phyloP scores from a whole-genome alignment of 2,113 vertebrate species.

The Peromyscus maniculatus region DNA sequence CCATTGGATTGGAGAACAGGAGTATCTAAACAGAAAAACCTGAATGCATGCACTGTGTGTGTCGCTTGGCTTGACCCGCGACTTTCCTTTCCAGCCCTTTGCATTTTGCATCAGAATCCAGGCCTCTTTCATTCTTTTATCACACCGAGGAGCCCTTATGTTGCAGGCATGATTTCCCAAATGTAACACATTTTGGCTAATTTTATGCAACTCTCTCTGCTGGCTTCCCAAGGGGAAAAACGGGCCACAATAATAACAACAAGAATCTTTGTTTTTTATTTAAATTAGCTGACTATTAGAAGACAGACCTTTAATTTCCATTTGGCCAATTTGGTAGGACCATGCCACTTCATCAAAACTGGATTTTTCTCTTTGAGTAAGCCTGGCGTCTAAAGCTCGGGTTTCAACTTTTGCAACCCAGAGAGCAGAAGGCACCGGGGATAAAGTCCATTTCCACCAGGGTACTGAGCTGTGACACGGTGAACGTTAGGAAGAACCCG shows the following conservation, averaged over 20 bases:
- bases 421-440: slow-evolving; percentile 38
- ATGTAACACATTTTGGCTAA: slow-evolving; percentile 43
- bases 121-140: slow-evolving; percentile 55
- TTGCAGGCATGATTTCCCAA: slow-evolving; percentile 52
- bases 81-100: slow-evolving; percentile 64
- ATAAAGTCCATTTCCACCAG: slow-evolving; percentile 53
- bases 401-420: background rate
- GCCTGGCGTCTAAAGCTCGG: background rate
- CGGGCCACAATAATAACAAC: background rate
- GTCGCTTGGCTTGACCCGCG: background rate
- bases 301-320: slow-evolving; percentile 49
- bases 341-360: slow-evolving; percentile 18
- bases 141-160: slow-evolving; percentile 11
- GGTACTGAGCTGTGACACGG: background rate
- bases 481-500: background rate
- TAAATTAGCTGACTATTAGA: slow-evolving; percentile 57
- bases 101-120: slow-evolving; percentile 47
- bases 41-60: slow-evolving; percentile 28
- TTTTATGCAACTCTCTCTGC: slow-evolving; percentile 36
- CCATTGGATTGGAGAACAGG: slow-evolving; percentile 3
- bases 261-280: slow-evolving; percentile 61
- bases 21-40: slow-evolving; percentile 50
- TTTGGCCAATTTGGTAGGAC: slow-evolving; percentile 45
- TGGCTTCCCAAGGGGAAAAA: slow-evolving; percentile 7
- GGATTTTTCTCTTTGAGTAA: slow-evolving; percentile 31